Conservation (phyloP, 2,797 vertebrate species). For the Tauraco hartlaubi region DNA sequence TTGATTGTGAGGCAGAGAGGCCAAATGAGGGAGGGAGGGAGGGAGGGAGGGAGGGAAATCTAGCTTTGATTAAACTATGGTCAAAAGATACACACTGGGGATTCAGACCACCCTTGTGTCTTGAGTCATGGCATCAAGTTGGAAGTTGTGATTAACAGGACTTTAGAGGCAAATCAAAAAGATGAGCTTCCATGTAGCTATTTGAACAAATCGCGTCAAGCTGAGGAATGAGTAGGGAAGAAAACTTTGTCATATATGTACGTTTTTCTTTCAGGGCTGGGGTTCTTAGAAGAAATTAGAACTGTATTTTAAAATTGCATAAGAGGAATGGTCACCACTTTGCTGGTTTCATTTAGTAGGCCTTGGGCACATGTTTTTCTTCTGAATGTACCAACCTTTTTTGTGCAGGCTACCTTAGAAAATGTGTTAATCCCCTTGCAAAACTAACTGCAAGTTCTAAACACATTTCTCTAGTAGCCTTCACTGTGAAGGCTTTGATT, state of each 20-base stretch:
- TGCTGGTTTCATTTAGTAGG: neutral
- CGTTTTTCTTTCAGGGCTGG: neutral
- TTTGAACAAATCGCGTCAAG: neutral
- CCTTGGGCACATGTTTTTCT: neutral
- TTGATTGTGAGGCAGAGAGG: neutral
- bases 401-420: neutral
- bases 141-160: neutral
- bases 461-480: neutral
- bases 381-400: neutral
- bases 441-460: neutral
- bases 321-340: neutral
- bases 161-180: neutral
- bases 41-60: neutral
- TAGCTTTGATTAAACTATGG: slow-evolving; percentile 26
- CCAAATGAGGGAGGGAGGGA: neutral
- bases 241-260: neutral
- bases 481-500: neutral
- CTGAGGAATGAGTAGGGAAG: neutral
- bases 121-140: neutral
- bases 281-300: neutral
- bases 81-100: neutral
- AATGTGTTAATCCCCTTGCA: neutral
- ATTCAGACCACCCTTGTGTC: slow-evolving; percentile 35
- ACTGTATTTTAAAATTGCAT: neutral
- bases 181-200: neutral